A percentile compares a stretch with the other conserved stretches of the same genome.
Conservation (phyloP, 2,888 invertebrate species). For the Mimas tiliae region DNA sequence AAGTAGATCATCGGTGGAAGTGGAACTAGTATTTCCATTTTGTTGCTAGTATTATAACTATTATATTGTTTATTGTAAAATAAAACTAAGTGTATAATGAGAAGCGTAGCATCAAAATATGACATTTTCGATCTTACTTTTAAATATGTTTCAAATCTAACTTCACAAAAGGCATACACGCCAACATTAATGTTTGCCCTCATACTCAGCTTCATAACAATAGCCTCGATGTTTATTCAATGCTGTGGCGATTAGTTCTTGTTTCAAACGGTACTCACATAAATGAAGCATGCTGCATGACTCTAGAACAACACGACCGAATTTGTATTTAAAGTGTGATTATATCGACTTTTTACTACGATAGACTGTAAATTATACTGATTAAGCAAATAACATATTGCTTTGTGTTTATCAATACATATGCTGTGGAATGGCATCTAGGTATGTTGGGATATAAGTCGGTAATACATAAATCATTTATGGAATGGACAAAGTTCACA, state of each 20-base stretch:
- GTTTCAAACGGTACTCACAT: background rate
- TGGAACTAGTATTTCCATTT: too few species aligned
- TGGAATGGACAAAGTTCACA: too few species aligned
- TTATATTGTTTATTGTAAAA: too few species aligned
- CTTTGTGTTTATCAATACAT: too few species aligned
- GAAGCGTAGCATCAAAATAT: too few species aligned
- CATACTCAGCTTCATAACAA: background rate
- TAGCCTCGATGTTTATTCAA: background rate
- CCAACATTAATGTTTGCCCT: background rate
- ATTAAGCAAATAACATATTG: too few species aligned
- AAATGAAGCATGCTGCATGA: background rate
- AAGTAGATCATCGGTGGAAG: too few species aligned
- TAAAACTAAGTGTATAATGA: too few species aligned
- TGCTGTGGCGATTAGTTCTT: background rate
- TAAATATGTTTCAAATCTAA: background rate
- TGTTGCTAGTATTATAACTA: too few species aligned
- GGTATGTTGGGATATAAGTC: too few species aligned
- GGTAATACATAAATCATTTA: too few species aligned
- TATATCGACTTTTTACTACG: background rate
- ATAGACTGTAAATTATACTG: too few species aligned
- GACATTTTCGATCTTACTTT: background rate
- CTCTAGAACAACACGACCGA: background rate
- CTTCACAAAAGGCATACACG: background rate
- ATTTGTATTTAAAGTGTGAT: background rate
- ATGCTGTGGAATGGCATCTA: background rate